phyloP scores from a whole-genome alignment of 2,113 vertebrate species.

The Pseudorectes ferrugineus region DNA sequence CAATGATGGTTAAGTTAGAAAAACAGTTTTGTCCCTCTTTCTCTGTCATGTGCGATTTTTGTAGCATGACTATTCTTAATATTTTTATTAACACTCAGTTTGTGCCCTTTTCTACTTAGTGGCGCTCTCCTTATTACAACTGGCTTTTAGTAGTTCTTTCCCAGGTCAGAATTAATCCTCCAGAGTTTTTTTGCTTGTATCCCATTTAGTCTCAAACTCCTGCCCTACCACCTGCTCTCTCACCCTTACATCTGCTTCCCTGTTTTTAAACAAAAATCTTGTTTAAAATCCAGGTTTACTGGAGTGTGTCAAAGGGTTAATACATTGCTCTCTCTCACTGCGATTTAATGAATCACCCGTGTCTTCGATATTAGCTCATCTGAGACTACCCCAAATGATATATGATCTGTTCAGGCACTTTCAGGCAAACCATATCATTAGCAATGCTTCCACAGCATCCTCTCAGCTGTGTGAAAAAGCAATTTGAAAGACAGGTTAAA shows the following conservation, averaged over 20 bases:
- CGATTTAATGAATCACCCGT: not conserved
- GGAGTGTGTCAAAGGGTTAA: not conserved
- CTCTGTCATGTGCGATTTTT: not conserved
- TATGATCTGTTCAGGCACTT: conserved; percentile 4
- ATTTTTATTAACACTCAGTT: not conserved
- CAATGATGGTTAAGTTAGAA: not conserved
- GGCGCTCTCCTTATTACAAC: not conserved
- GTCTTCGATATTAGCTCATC: not conserved
- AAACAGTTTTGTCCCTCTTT: not conserved
- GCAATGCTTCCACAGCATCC: not conserved
- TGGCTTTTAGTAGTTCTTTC: not conserved
- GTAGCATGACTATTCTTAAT: not conserved
- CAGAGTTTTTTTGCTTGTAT: not conserved
- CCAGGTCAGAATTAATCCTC: not conserved
- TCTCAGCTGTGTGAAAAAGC: not conserved
- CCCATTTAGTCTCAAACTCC: not conserved
- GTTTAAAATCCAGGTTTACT: not conserved
- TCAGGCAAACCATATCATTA: conserved; percentile 9
- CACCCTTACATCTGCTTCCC: not conserved
- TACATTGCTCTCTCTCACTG: not conserved
- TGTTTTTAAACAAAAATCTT: not conserved
- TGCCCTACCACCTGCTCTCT: not conserved
- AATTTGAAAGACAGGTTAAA: not conserved
- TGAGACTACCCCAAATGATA: not conserved
- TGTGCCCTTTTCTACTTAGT: not conserved